These are phyloP conservation scores for Xanthostigma xanthostigma DNA, from an alignment of 2,888 invertebrate genomes.

Conservation along the genomic window DNA sequence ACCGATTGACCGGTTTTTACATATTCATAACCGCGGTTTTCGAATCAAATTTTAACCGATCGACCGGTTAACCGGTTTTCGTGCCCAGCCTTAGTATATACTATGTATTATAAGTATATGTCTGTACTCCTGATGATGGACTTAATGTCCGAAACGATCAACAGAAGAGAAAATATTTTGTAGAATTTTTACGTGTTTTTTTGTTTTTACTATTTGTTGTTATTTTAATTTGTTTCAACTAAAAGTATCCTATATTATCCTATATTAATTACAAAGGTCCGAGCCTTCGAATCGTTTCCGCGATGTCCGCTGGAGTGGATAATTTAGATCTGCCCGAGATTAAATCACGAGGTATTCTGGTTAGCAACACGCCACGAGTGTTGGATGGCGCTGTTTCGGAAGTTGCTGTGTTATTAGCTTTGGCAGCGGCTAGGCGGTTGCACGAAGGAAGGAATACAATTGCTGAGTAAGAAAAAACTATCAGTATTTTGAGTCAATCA, in stretches of 20 bases:
- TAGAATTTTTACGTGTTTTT: too few relatives aligned
- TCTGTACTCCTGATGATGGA: too few relatives aligned
- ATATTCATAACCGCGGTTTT: too few relatives aligned
- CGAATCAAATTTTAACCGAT: too few relatives aligned
- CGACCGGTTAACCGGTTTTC: too few relatives aligned
- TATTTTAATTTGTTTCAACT: neutral
- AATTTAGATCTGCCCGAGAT: conserved; percentile 62
- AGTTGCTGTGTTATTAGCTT: conserved; percentile 56
- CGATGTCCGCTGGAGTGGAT: conserved; percentile 79
- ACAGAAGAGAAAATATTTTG: too few relatives aligned
- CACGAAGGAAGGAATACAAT: conserved; percentile 57
- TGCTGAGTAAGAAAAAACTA: conserved; percentile 33
- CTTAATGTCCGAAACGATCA: too few relatives aligned
- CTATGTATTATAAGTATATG: too few relatives aligned
- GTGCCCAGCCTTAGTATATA: too few relatives aligned
- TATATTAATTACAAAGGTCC: conserved; percentile 19
- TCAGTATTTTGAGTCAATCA: neutral
- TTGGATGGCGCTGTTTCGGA: conserved; percentile 70
- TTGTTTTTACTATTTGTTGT: too few relatives aligned
- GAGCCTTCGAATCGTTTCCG: conserved; percentile 56
- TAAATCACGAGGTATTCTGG: conserved; percentile 50
- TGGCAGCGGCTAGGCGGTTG: conserved; percentile 61
- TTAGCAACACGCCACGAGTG: conserved; percentile 69
- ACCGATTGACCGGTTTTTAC: too few relatives aligned
- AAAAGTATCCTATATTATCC: conserved; percentile 7